Percentiles rank a stretch among this genome's conserved stretches.
phyloP scores from a whole-genome alignment of 2,888 invertebrate species.

The Lucinisca nassula region DNA sequence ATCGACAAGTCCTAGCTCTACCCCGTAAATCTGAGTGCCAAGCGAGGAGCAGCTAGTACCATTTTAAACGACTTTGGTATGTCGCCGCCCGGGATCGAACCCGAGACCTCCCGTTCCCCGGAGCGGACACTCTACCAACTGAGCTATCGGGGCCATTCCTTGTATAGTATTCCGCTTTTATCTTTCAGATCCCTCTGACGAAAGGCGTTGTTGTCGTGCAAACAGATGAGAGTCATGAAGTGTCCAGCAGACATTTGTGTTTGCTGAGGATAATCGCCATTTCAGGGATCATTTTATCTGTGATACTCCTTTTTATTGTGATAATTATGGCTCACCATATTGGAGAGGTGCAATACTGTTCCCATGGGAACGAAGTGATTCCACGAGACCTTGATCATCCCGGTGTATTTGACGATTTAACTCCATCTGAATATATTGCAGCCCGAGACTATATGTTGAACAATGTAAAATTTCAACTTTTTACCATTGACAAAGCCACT shows the following conservation, averaged over 20 bases:
- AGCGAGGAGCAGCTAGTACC: too few species aligned
- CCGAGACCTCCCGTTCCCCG: too few species aligned
- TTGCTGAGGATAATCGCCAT: slow-evolving; percentile 51
- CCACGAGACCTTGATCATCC: slow-evolving; percentile 74
- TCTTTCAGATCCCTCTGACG: slow-evolving; percentile 26
- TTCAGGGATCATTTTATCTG: slow-evolving; percentile 49
- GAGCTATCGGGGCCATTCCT: too few species aligned
- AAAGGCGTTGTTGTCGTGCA: background rate
- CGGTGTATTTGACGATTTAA: slow-evolving; percentile 80
- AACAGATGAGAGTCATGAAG: background rate
- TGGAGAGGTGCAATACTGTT: slow-evolving; percentile 71
- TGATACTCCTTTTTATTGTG: slow-evolving; percentile 66
- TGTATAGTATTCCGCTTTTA: too few species aligned
- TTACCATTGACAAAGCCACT: slow-evolving; percentile 68
- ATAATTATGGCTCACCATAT: slow-evolving; percentile 62
- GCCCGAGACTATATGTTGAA: slow-evolving; percentile 77
- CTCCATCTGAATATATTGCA: slow-evolving; percentile 73
- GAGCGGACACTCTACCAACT: too few species aligned
- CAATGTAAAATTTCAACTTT: slow-evolving; percentile 70
- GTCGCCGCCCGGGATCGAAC: too few species aligned
- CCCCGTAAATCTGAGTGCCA: too few species aligned
- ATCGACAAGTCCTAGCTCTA: too few species aligned
- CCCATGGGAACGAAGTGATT: slow-evolving; percentile 59
- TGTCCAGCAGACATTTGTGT: slow-evolving; percentile 4
- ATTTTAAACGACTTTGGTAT: too few species aligned